These are phyloP conservation scores for Minunthozetes semirufus DNA, from an alignment of 2,888 invertebrate species.

Conservation along the genomic window DNA sequence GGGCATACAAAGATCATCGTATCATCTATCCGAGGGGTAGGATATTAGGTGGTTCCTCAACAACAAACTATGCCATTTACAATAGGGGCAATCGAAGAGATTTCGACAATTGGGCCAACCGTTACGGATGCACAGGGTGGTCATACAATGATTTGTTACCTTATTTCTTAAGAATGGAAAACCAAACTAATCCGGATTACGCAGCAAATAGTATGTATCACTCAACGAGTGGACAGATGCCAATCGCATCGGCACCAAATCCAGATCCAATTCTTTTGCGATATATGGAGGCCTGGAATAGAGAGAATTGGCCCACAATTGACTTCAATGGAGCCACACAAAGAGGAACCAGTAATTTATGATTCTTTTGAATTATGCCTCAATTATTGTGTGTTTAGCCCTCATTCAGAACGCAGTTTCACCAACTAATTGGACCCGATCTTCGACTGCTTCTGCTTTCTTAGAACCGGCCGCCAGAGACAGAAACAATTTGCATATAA, in stretches of 20 bases:
- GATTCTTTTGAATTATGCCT: background rate
- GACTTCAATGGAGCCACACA: slow-evolving; percentile 36
- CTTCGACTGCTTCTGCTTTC: slow-evolving; percentile 10
- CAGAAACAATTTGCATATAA: slow-evolving; percentile 25
- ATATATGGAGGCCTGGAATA: slow-evolving; percentile 27
- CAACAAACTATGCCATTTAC: slow-evolving; percentile 83
- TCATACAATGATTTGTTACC: slow-evolving; percentile 48
- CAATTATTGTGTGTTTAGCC: background rate
- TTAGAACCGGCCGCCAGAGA: slow-evolving; percentile 7
- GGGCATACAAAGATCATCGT: background rate
- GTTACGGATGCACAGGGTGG: slow-evolving; percentile 79
- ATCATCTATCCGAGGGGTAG: slow-evolving; percentile 67
- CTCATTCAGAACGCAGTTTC: slow-evolving; percentile 26
- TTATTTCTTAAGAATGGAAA: slow-evolving; percentile 42
- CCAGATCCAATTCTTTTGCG: slow-evolving; percentile 31
- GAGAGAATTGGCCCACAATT: slow-evolving; percentile 16
- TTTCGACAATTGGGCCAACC: slow-evolving; percentile 72
- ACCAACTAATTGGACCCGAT: slow-evolving; percentile 24
- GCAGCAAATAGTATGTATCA: slow-evolving; percentile 34
- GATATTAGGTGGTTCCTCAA: slow-evolving; percentile 78
- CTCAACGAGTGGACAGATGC: slow-evolving; percentile 22
- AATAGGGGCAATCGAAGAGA: slow-evolving; percentile 77
- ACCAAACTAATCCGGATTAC: slow-evolving; percentile 40
- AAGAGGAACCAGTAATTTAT: slow-evolving; percentile 34
- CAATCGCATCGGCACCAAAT: slow-evolving; percentile 29